phyloP scores from a whole-genome alignment of 2,888 invertebrate genomes.

The Cantharis rustica region DNA sequence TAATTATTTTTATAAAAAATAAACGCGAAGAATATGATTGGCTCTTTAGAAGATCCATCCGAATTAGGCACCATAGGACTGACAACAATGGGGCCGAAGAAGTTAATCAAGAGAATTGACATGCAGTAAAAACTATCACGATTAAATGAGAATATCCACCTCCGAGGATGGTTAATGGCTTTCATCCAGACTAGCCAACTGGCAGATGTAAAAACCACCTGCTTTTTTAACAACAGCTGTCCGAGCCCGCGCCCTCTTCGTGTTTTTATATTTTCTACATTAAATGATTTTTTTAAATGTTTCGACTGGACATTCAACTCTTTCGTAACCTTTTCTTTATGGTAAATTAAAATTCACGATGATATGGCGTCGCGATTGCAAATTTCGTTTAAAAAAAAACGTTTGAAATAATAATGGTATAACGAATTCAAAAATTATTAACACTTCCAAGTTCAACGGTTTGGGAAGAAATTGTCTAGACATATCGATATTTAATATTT shows the following conservation, averaged over 20 bases:
- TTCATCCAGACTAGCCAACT: slow-evolving; percentile 28
- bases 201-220: slow-evolving; percentile 47
- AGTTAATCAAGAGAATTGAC: background rate
- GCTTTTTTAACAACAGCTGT: slow-evolving; percentile 45
- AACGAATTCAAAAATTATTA: background rate
- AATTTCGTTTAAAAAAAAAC: too few relatives aligned
- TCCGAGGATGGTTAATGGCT: slow-evolving; percentile 23
- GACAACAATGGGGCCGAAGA: background rate
- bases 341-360: background rate
- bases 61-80: background rate
- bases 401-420: background rate
- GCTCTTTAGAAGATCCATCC: too few relatives aligned
- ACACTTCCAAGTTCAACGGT: background rate
- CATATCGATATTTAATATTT: background rate
- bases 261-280: slow-evolving; percentile 23
- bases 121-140: slow-evolving; percentile 4
- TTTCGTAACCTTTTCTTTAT: slow-evolving; percentile 4
- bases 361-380: too few relatives aligned
- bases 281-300: slow-evolving; percentile 19
- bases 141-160: slow-evolving; percentile 21
- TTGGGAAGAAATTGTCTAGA: background rate
- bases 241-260: slow-evolving; percentile 37
- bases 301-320: slow-evolving; percentile 25
- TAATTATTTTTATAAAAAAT: too few relatives aligned
- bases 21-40: too few relatives aligned